phyloP scores from a whole-genome alignment of 2,113 vertebrate genomes.

The Anolis carolinensis region DNA sequence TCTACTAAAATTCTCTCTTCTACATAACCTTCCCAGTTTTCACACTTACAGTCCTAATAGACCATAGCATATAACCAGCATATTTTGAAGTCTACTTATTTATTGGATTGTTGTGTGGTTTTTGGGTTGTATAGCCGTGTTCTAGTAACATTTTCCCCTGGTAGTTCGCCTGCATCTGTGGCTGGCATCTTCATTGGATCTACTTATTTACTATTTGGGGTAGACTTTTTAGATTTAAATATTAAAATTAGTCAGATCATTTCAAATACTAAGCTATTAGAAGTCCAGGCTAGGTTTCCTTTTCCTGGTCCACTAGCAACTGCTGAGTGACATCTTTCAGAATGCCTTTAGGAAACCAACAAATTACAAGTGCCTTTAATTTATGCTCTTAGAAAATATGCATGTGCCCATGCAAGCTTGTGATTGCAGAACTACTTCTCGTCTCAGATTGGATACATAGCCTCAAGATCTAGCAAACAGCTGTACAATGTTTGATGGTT shows the following conservation, averaged over 20 bases:
- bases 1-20: no score
- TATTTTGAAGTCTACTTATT: not conserved
- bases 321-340: constrained; percentile 7
- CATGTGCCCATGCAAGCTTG: not conserved
- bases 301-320: not conserved
- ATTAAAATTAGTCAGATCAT: not conserved
- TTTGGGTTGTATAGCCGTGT: no score
- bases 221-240: not conserved
- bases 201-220: not conserved
- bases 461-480: not conserved
- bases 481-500: not conserved
- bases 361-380: not conserved
- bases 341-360: not conserved
- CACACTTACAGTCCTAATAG: not conserved
- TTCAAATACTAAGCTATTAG: not conserved
- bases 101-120: no score
- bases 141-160: no score
- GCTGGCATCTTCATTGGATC: no score
- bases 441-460: not conserved
- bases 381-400: not conserved
- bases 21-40: no score
- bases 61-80: not conserved
- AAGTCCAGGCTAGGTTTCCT: no score
- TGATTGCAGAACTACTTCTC: not conserved
- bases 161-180: no score